phyloP scores from a whole-genome alignment of 2,113 vertebrate genomes.

The Thomomys bottae region DNA sequence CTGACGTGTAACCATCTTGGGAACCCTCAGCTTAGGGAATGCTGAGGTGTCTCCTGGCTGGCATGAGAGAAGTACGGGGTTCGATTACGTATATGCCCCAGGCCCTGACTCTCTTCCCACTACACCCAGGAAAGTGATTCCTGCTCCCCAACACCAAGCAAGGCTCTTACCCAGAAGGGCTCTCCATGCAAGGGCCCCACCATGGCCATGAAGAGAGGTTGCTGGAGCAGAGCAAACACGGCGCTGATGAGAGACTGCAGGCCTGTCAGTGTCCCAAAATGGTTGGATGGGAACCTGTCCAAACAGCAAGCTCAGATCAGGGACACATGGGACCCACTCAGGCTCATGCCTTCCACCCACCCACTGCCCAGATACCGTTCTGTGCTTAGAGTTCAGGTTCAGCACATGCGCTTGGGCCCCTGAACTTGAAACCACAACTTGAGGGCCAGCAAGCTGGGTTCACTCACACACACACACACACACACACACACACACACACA shows the following conservation, averaged over 20 bases:
- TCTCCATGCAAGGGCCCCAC: constrained; percentile 88
- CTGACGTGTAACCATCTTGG: background rate
- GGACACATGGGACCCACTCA: accelerated
- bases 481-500: background rate
- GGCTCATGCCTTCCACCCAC: no score
- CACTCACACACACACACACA: background rate
- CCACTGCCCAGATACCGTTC: accelerated
- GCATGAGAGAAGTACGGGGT: background rate
- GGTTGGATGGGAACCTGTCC: constrained; percentile 91
- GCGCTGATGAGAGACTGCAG: constrained; percentile 95
- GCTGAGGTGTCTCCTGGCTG: background rate
- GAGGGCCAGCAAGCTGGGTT: background rate
- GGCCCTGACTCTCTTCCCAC: background rate
- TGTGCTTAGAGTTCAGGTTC: background rate
- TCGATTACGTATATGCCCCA: background rate
- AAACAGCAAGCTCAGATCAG: background rate
- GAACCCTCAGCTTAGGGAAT: background rate
- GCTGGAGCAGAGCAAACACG: constrained; percentile 91
- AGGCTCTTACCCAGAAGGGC: constrained; percentile 88
- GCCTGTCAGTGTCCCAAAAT: constrained; percentile 94
- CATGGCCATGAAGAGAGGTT: constrained; percentile 92
- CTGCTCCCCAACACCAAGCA: accelerated
- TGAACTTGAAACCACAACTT: background rate
- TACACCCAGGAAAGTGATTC: background rate
- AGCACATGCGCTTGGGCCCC: background rate